These are phyloP conservation scores for Cotesia chilonis DNA, from an alignment of 1,140 invertebrate species.

Conservation along the genomic window DNA sequence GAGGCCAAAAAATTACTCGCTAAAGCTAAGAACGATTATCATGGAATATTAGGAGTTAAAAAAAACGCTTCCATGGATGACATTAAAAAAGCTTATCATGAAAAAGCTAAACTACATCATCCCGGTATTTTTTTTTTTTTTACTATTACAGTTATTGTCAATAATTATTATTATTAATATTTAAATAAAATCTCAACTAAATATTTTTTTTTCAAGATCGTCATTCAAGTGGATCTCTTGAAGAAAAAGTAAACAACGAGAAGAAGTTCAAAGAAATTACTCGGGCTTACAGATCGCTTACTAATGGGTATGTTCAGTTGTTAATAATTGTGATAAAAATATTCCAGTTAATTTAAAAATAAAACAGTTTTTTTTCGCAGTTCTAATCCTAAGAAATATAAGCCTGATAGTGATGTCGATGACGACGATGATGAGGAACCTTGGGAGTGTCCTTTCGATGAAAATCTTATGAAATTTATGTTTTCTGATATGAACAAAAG, in stretches of 20 bases:
- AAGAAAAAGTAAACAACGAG: background rate
- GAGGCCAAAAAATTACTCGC: background rate
- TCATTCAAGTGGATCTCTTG: background rate
- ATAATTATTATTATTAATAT: background rate
- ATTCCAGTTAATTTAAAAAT: too few species aligned
- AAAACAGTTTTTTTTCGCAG: too few species aligned
- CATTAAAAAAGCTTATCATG: slow-evolving; percentile 8
- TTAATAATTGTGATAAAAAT: too few species aligned
- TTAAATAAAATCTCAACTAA: background rate
- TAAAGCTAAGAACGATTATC: background rate
- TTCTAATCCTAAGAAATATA: too few species aligned
- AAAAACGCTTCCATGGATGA: background rate
- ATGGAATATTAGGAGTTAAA: slow-evolving; percentile 12
- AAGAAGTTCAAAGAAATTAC: slow-evolving; percentile 25
- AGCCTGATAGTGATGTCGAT: too few species aligned
- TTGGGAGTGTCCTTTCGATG: too few species aligned
- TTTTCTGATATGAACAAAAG: too few species aligned
- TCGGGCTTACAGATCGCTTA: too few species aligned
- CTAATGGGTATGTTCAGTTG: too few species aligned
- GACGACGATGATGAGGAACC: too few species aligned
- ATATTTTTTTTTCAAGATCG: slow-evolving; percentile 11
- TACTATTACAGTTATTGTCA: background rate
- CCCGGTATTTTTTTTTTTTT: slow-evolving; percentile 7
- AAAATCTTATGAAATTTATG: too few species aligned
- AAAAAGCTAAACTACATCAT: slow-evolving; percentile 22